Evolutionary conservation across 64 coral and sea anemone genomes (phyloP).

Genomic region (Montipora capricornis): DNA sequence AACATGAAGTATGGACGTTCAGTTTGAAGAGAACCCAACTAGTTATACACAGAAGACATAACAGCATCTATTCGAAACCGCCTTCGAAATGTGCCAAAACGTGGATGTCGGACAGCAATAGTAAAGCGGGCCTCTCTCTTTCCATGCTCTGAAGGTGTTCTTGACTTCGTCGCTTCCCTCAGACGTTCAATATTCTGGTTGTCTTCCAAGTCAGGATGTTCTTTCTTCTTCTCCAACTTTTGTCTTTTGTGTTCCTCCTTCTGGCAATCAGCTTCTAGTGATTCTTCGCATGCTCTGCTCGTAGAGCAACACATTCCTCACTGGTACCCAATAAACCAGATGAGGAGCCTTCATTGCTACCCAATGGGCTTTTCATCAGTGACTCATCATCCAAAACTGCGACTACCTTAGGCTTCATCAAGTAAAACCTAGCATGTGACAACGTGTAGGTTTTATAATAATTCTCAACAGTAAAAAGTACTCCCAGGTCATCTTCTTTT

Average conservation of each 20-base stretch:
- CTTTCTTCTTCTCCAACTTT: too few relatives aligned
- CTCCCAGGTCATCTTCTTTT: conserved; percentile 26
- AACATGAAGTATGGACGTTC: conserved; percentile 29
- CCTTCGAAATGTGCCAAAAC: conserved; percentile 39
- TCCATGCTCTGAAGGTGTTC: conserved; percentile 30
- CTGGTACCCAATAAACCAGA: conserved; percentile 20
- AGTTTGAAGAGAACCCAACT: conserved; percentile 34
- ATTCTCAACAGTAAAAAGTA: conserved; percentile 57
- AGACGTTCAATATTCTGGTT: conserved; percentile 23
- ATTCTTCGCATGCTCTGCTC: neutral
- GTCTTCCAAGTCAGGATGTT: conserved; percentile 2
- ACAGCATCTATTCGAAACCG: conserved; percentile 18
- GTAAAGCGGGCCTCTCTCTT: conserved; percentile 32
- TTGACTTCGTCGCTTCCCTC: conserved; percentile 29
- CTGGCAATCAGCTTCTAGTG: conserved; percentile 2
- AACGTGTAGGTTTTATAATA: conserved; percentile 53
- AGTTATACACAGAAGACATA: conserved; percentile 46
- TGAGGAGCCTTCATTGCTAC: conserved; percentile 10
- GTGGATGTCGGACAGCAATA: conserved; percentile 55
- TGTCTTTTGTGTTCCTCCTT: conserved; percentile 35
- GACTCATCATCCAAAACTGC: neutral
- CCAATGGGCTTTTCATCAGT: neutral
- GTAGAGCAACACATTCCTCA: neutral
- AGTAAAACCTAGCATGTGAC: conserved; percentile 52
- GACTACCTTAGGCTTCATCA: conserved; percentile 32